Conservation (phyloP, 2,888 invertebrate genomes). For the Lithophane leautieri region DNA sequence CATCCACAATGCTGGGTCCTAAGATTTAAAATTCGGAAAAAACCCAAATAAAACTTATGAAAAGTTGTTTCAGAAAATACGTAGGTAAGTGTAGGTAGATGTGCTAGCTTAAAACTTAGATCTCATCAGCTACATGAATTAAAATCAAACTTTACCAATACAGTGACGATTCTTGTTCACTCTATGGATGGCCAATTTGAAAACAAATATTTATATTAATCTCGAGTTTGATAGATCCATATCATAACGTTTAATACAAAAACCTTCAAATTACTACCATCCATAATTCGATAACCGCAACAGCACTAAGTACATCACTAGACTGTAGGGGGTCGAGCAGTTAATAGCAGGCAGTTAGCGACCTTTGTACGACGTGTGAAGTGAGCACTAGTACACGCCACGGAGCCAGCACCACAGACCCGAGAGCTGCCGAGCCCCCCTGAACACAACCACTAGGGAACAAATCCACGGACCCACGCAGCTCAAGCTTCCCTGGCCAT, state of each 20-base stretch:
- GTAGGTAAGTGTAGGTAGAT: too few relatives aligned
- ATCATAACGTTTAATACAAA: not conserved
- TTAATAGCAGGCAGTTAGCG: conserved; percentile 90
- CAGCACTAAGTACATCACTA: conserved; percentile 76
- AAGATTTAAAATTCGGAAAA: not conserved
- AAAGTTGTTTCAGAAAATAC: too few relatives aligned
- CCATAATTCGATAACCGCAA: conserved; percentile 39
- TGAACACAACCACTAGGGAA: conserved; percentile 21
- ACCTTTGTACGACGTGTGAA: conserved; percentile 89
- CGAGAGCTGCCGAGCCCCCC: conserved; percentile 63
- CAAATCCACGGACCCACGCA: conserved; percentile 29
- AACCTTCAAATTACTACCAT: too few relatives aligned
- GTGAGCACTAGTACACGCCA: conserved; percentile 86
- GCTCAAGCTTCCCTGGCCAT: conserved; percentile 72
- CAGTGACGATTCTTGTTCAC: not conserved
- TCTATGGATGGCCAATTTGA: not conserved
- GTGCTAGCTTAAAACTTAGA: not conserved
- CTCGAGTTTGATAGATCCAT: not conserved
- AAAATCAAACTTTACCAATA: not conserved
- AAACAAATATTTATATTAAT: not conserved
- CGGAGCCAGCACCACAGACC: conserved; percentile 67
- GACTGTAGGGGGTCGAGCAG: conserved; percentile 80
- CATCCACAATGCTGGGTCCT: not conserved
- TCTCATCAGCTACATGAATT: not conserved
- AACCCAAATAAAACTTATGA: not conserved